A percentile compares a stretch with the other conserved stretches of the same genome.
Evolutionary conservation across 2,113 vertebrate species (phyloP).

Genomic region (Benitochromis conjunctus): DNA sequence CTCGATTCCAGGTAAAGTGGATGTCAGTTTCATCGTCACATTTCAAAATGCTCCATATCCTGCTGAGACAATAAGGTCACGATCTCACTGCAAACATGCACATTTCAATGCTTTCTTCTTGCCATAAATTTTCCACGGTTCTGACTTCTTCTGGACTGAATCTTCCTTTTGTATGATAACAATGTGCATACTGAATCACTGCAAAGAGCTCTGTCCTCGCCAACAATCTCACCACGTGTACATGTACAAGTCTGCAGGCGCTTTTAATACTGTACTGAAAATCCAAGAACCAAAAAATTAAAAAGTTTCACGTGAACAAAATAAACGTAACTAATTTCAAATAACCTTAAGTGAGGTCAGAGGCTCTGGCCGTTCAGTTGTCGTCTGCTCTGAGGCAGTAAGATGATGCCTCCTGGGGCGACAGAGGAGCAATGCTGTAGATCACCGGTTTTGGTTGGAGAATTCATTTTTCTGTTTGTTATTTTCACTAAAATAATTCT

Average conservation of each 20-base stretch:
- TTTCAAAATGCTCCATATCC: not conserved
- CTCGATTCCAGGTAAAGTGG: not conserved
- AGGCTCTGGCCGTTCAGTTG: not conserved
- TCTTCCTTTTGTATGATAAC: not conserved
- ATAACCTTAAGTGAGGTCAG: not conserved
- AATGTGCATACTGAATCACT: not conserved
- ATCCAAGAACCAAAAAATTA: not conserved
- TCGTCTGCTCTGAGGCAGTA: not conserved
- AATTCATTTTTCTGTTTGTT: not conserved
- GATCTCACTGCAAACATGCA: conserved; percentile 43
- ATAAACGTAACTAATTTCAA: not conserved
- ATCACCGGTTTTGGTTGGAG: not conserved
- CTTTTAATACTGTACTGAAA: conserved; percentile 26
- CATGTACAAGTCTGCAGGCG: not conserved
- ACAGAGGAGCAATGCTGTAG: not conserved
- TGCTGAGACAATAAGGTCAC: not conserved
- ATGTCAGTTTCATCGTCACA: not conserved
- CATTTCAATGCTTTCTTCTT: conserved; percentile 1
- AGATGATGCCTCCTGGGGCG: not conserved
- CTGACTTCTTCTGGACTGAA: not conserved
- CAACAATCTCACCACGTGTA: not conserved
- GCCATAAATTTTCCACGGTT: not conserved
- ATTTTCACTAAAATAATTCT: not conserved
- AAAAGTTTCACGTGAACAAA: not conserved
- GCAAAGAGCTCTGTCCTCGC: not conserved